Conservation (phyloP, 2,113 vertebrate genomes). For the Benitochromis conjunctus region DNA sequence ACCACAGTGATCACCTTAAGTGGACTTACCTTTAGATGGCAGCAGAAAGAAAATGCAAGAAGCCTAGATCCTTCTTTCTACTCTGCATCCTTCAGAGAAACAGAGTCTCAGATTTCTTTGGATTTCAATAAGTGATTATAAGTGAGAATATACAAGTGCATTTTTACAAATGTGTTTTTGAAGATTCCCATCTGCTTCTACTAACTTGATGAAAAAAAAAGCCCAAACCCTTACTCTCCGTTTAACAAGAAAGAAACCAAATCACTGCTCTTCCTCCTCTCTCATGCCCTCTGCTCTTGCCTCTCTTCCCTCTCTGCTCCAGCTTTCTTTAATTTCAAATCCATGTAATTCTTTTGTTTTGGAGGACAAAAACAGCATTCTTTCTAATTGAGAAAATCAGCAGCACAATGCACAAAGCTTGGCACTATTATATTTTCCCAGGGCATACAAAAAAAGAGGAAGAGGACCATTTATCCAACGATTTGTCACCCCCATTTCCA, state of each 20-base stretch:
- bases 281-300: neutral
- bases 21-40: neutral
- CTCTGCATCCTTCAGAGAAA: neutral
- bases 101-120: neutral
- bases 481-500: constrained; percentile 31
- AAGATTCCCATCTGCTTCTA: neutral
- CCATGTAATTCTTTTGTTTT: constrained; percentile 33
- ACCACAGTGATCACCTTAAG: neutral
- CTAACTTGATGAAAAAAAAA: neutral
- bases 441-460: constrained; percentile 7
- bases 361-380: constrained; percentile 26
- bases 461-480: constrained; percentile 7
- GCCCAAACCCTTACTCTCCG: neutral
- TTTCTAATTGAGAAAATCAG: constrained; percentile 28
- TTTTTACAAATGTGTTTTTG: neutral
- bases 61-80: neutral
- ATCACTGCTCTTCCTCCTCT: neutral
- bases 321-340: constrained; percentile 40
- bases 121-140: neutral
- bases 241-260: neutral
- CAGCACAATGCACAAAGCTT: constrained; percentile 49
- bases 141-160: neutral
- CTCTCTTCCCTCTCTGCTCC: neutral
- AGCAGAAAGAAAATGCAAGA: neutral
- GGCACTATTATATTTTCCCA: constrained; percentile 28